Percentiles rank a stretch among this genome's conserved stretches.
phyloP scores from a whole-genome alignment of 2,888 invertebrate species.

The Eupithecia centaureata region DNA sequence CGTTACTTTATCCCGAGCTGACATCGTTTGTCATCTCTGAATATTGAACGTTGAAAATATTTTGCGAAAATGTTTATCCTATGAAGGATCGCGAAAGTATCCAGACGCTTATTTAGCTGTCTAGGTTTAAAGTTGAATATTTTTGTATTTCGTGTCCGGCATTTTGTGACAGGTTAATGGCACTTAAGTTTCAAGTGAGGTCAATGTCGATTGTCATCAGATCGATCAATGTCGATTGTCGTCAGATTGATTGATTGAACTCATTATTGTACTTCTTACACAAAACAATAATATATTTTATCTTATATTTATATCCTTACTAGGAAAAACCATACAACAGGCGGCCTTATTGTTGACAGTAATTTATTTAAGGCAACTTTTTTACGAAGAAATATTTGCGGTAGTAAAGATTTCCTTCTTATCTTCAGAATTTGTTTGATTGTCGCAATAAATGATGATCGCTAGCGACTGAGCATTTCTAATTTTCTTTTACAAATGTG shows the following conservation, averaged over 20 bases:
- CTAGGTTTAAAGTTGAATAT: constrained; percentile 1
- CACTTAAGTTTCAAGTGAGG: background rate
- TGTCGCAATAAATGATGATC: too few relatives aligned
- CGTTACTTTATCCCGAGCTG: constrained; percentile 28
- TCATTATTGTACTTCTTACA: too few relatives aligned
- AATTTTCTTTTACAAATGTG: background rate
- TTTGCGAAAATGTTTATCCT: constrained; percentile 27
- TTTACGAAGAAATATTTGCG: too few relatives aligned
- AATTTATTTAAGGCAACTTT: too few relatives aligned
- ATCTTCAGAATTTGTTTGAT: too few relatives aligned
- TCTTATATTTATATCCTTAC: too few relatives aligned
- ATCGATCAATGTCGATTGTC: background rate
- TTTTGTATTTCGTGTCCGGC: background rate
- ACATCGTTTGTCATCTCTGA: constrained; percentile 41
- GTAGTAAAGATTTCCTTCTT: too few relatives aligned
- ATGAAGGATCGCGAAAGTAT: constrained; percentile 1
- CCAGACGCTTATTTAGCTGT: constrained; percentile 9
- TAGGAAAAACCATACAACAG: too few relatives aligned
- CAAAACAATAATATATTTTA: too few relatives aligned
- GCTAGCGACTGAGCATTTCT: too few relatives aligned
- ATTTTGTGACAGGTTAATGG: background rate
- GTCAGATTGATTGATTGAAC: too few relatives aligned
- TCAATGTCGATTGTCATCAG: background rate
- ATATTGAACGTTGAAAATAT: constrained; percentile 35
- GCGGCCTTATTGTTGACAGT: too few relatives aligned